Base-by-base conservation (phyloP, 2,113 vertebrate species). In the Verasper variegatus region DNA sequence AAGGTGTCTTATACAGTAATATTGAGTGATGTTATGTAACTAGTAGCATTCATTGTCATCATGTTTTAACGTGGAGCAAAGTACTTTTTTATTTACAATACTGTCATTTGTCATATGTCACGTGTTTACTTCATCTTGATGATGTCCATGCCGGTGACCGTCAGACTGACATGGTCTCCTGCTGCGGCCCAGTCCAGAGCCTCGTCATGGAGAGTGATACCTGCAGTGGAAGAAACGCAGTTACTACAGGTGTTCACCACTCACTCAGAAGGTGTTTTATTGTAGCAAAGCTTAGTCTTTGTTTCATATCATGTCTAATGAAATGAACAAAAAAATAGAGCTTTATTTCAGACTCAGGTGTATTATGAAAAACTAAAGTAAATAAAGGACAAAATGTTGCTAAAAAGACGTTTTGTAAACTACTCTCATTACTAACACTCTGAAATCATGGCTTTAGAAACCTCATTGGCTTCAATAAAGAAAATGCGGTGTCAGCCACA, bases 141-240 rank as follows among this genome's bases (percentile, higher is more conserved):
- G 94, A 99, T 99, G 95, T 99, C 98, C 96, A 99, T 97, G 85
- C 98, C 98, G 66, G 97, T 98, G 92, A 99, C 95, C 5, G 95
- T 98, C 86, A 99, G 96, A 94, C 94, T 99, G 93, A 99, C 93
- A 18, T 99, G 97, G 92, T 99, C 98, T 73, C 98, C 98, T 9
- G 98, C 98, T 71, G 96, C 98, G 21, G 97, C 97, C 98, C 98
- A 99, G 86, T 99, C 97, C 65, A 98, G 92, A 69, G 97, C 91
- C 88, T 98, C 97, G 70, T 98, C 96, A 0, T 99, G 98, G 31
- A 99, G 94, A 73, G 95, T 95, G 82, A 99, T 98, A 91, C 97
- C 98, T 99, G 93, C 86, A 95, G 52, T 0, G 20, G 47, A 56
- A 21, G 11, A 57, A 35, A 94, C 85, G 79, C 86, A 94, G 73